Percentiles rank a stretch among this genome's conserved stretches.
Evolutionary conservation across 2,113 vertebrate species (phyloP).

Genomic region (Microtus oregoni): DNA sequence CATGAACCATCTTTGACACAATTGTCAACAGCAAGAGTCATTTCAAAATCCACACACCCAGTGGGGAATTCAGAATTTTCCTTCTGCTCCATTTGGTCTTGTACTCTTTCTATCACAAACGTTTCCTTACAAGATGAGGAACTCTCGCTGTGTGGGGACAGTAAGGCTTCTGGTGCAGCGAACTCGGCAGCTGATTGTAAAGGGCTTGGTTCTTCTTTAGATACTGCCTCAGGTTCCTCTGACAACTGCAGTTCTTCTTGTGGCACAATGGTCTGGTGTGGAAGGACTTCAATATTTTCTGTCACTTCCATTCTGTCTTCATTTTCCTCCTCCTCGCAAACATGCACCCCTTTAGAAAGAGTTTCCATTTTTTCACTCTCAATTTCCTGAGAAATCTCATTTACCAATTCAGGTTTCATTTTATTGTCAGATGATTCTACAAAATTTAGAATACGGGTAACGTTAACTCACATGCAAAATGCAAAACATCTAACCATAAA

Average conservation of each 20-base stretch:
- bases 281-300: conserved; percentile 74
- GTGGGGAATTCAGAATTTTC: conserved; percentile 74
- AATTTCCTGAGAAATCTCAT: conserved; percentile 73
- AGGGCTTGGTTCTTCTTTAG: conserved; percentile 80
- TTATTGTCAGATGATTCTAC: conserved; percentile 82
- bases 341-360: conserved; percentile 80
- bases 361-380: conserved; percentile 80
- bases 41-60: conserved; percentile 83
- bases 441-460: conserved; percentile 72
- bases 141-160: conserved; percentile 70
- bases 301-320: conserved; percentile 82
- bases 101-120: conserved; percentile 66
- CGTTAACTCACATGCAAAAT: not conserved
- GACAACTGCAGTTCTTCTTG: conserved; percentile 83
- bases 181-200: conserved; percentile 57
- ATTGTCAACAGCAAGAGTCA: conserved; percentile 85
- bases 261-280: conserved; percentile 82
- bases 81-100: conserved; percentile 75
- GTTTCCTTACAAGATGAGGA: conserved; percentile 70
- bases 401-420: conserved; percentile 81
- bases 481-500: not conserved
- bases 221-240: conserved; percentile 77
- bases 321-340: conserved; percentile 71
- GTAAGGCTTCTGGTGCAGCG: conserved; percentile 68
- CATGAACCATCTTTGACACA: conserved; percentile 85